Conservation (phyloP, 1,140 invertebrate species). For the Papilio polytes region DNA sequence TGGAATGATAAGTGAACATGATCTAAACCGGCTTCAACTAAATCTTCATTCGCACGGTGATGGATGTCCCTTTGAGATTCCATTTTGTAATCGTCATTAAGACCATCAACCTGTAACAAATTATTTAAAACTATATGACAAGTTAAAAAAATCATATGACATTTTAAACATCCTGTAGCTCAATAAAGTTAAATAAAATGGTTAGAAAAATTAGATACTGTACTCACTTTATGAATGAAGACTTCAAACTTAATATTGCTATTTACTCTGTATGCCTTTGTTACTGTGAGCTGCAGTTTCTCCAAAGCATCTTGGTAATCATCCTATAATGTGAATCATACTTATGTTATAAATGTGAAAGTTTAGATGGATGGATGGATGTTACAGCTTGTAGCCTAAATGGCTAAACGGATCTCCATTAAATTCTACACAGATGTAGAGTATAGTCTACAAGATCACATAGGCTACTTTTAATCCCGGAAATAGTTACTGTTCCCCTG, state of each 20-base stretch:
- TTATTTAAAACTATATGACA: not conserved
- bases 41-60: conserved; percentile 97
- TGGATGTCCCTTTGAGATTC: conserved; percentile 99
- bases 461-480: too few species aligned
- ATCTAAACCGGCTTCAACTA: conserved; percentile 93
- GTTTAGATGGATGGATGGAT: too few species aligned
- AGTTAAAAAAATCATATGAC: too few species aligned
- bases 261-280: conserved; percentile 98
- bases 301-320: conserved; percentile 98
- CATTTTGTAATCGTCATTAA: conserved; percentile 99
- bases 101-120: conserved; percentile 91
- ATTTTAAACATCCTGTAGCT: not conserved
- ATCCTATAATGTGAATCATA: too few species aligned
- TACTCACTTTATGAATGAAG: conserved; percentile 86
- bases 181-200: not conserved
- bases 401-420: too few species aligned
- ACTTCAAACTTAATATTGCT: conserved; percentile 99
- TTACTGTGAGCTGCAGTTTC: conserved; percentile 96
- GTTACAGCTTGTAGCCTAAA: too few species aligned
- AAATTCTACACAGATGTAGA: too few species aligned
- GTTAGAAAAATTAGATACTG: not conserved
- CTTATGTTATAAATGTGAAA: too few species aligned
- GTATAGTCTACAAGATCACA: too few species aligned
- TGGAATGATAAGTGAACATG: conserved; percentile 97
- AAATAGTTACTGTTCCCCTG: too few species aligned